Percentiles rank a stretch among this genome's conserved stretches.
Conservation (phyloP, 2,113 vertebrate genomes). For the Sarotherodon lohbergeri region DNA sequence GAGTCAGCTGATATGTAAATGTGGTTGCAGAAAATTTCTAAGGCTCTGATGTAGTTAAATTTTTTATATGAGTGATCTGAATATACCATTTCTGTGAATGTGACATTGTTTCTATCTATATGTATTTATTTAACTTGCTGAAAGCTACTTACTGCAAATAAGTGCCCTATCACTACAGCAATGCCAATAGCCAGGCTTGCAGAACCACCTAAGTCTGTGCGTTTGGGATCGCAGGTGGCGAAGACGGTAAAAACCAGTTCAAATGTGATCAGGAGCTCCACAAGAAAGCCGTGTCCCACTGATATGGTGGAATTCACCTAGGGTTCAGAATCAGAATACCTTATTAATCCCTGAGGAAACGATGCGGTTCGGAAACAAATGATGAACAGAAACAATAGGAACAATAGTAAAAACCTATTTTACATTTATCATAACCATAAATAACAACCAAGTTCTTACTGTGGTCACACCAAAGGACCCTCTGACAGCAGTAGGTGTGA, state of each 20-base stretch:
- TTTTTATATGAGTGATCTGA: neutral
- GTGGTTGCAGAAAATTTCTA: neutral
- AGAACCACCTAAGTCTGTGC: constrained; percentile 86
- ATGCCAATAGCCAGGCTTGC: constrained; percentile 88
- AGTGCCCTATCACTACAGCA: constrained; percentile 89
- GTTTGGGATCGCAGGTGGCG: constrained; percentile 92
- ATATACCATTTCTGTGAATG: neutral
- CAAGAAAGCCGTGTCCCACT: constrained; percentile 83
- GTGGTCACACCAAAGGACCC: constrained; percentile 83
- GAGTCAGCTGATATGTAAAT: neutral
- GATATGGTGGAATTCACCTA: constrained; percentile 83
- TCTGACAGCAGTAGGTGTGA: constrained; percentile 81
- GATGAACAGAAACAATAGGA: neutral
- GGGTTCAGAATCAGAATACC: neutral
- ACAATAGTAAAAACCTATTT: neutral
- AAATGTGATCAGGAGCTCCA: constrained; percentile 95
- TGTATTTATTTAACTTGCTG: neutral
- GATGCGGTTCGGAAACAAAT: neutral
- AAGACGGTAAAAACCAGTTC: constrained; percentile 95
- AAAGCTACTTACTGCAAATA: constrained; percentile 88
- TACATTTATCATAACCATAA: neutral
- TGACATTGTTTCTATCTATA: neutral
- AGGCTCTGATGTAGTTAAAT: neutral
- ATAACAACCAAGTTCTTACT: constrained; percentile 66
- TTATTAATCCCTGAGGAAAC: neutral